Evolutionary conservation across 2,888 invertebrate genomes (phyloP), one percentile per base, ranked within the genome.

Genomic region (Teinopalpus imperialis): DNA sequence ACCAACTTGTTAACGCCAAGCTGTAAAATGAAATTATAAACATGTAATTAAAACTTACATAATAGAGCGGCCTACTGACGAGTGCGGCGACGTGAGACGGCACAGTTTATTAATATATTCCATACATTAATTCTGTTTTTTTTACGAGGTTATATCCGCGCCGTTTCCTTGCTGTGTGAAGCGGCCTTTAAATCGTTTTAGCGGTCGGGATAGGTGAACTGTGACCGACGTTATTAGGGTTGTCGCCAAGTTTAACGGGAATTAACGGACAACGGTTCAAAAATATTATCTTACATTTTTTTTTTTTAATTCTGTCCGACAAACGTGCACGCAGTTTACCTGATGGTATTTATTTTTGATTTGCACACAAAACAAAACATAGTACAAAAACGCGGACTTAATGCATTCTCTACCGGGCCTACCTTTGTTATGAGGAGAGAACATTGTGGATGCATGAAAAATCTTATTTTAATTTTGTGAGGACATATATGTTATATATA

Each of bases 71-170:
- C 43, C 31, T 44, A 31, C 37, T 12, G 37, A 20, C 12, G 18
- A n/a, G 6, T 8, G 45, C 39, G 16, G 16, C 30, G 8, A 7
- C 37, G 9, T 26, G 20, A 23, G 20, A 21, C 37, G 44, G 32
- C 44, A 39, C 44, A 13, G 18, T 16, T 39, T 14, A 26, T 13
- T 39, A 31, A 44, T 44, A 9, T 24, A 44, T 32, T 37, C 26
- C 44, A 26, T 35, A 13, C 8, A 26, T 44, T 32, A n/a, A 14
- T 32, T 24, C 26, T 23, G 24, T 13, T 24, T 30, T 7, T n/a
- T 12, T 20, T 7, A 7, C 8, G 9, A 16, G 13, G 6, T 18
- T 6, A 21, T 20, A 6, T 20, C 13, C 23, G 29, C n/a, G 9
- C 8, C 27, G 21, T 12, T 9, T 14, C 8, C n/a, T 7, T 27